These are phyloP conservation scores for Anguilla megastoma DNA, from an alignment of 2,797 vertebrate species.

Conservation along the genomic window DNA sequence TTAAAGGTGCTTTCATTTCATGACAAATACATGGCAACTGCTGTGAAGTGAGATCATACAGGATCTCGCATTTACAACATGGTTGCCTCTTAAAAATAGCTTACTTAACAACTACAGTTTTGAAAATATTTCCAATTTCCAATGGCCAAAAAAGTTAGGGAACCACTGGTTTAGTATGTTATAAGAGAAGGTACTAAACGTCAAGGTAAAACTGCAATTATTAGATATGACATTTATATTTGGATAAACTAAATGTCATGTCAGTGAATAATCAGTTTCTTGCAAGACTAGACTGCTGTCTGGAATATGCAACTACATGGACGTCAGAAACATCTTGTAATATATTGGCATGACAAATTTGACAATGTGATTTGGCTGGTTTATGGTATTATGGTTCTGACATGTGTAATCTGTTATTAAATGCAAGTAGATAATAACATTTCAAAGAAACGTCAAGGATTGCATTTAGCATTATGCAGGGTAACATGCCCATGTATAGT, in stretches of 20 bases:
- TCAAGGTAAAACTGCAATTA: too few relatives aligned
- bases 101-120: not conserved
- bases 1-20: not conserved
- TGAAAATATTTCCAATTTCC: too few relatives aligned
- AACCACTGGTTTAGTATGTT: too few relatives aligned
- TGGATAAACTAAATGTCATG: not conserved
- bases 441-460: not conserved
- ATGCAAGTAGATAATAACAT: not conserved
- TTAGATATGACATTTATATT: too few relatives aligned
- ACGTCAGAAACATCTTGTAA: not conserved
- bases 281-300: not conserved
- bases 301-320: not conserved
- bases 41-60: not conserved
- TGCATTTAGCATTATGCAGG: not conserved
- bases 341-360: not conserved
- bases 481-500: too few relatives aligned
- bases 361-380: not conserved
- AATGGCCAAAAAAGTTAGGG: too few relatives aligned
- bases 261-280: not conserved
- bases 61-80: not conserved
- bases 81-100: not conserved
- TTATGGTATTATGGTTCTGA: too few relatives aligned
- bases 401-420: not conserved
- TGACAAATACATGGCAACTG: not conserved
- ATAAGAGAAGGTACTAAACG: too few relatives aligned